These are phyloP conservation scores for Lindbergichthys nudifrons DNA, from an alignment of 2,797 vertebrate species.

Conservation along the genomic window DNA sequence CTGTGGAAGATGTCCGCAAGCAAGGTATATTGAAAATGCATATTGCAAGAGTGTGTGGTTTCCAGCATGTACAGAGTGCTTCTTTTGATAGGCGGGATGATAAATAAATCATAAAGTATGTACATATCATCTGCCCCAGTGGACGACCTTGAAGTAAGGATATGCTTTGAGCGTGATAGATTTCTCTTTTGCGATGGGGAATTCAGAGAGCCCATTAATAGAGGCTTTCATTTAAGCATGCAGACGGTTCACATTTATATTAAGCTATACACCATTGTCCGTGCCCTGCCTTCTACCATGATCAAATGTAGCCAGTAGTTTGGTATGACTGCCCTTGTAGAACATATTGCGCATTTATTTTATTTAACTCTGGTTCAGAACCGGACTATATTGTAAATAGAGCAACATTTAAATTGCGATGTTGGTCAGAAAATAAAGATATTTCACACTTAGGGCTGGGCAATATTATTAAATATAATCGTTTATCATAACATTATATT, in stretches of 20 bases:
- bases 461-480: background rate
- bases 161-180: constrained; percentile 43
- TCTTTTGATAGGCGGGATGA: constrained; percentile 53
- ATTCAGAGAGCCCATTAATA: constrained; percentile 44
- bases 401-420: background rate
- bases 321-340: background rate
- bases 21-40: constrained; percentile 88
- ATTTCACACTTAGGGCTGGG: background rate
- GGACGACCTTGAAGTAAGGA: constrained; percentile 54
- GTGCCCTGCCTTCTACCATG: constrained; percentile 4
- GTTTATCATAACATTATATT: background rate
- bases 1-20: constrained; percentile 98
- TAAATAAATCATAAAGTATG: constrained; percentile 69
- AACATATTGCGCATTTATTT: no score
- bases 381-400: background rate
- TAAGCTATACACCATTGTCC: constrained; percentile 8
- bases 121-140: constrained; percentile 60
- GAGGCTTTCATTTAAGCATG: constrained; percentile 41
- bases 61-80: constrained; percentile 39
- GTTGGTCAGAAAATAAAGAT: background rate
- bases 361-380: no score
- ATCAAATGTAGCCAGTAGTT: constrained; percentile 11
- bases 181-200: constrained; percentile 20
- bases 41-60: constrained; percentile 46
- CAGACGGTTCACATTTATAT: constrained; percentile 35